phyloP scores from a whole-genome alignment of 2,888 invertebrate species.

The Volucella zonaria region DNA sequence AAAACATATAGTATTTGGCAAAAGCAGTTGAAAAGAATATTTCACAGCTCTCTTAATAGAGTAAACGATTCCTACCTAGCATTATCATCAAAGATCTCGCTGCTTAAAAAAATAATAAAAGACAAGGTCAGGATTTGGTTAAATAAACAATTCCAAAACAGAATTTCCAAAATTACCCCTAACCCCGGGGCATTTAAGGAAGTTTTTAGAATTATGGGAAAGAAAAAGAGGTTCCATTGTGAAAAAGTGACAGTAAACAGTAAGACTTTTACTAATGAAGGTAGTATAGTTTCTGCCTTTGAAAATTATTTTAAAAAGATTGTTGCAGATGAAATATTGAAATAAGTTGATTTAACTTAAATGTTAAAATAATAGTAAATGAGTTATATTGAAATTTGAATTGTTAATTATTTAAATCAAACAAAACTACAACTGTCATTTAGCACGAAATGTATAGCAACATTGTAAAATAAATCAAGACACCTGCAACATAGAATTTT shows the following conservation, averaged over 20 bases:
- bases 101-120: constrained; percentile 1
- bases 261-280: neutral
- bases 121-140: neutral
- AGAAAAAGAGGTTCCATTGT: neutral
- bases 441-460: too few relatives aligned
- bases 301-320: neutral
- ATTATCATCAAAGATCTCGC: neutral
- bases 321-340: neutral
- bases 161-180: neutral
- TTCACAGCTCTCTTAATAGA: too few relatives aligned
- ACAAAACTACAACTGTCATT: too few relatives aligned
- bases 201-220: constrained; percentile 5
- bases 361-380: too few relatives aligned
- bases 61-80: neutral
- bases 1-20: constrained; percentile 25
- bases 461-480: too few relatives aligned
- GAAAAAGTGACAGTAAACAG: neutral
- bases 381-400: too few relatives aligned
- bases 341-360: too few relatives aligned
- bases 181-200: constrained; percentile 9
- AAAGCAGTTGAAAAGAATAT: neutral
- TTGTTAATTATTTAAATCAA: too few relatives aligned
- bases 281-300: neutral
- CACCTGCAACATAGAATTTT: too few relatives aligned
- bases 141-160: neutral